Evolutionary conservation across 2,113 vertebrate species (phyloP).

Genomic region (Neolamprologus devosi): DNA sequence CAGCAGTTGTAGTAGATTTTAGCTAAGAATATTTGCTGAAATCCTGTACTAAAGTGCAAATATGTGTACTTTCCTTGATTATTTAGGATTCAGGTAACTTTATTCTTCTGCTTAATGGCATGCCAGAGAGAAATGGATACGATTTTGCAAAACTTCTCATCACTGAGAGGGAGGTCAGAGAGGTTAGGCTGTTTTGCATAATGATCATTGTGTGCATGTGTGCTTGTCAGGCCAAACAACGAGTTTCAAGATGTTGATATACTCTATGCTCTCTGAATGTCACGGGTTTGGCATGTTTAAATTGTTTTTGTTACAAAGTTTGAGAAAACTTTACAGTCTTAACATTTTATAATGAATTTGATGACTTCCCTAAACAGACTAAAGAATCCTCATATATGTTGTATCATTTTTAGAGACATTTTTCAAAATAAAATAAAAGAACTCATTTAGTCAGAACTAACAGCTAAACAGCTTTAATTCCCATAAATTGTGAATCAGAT

Average conservation of each 20-base stretch:
- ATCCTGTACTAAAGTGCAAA: background rate
- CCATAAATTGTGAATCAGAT: slow-evolving; percentile 24
- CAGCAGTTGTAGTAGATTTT: background rate
- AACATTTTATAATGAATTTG: background rate
- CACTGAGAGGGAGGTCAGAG: background rate
- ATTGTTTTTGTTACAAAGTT: background rate
- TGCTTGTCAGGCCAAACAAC: background rate
- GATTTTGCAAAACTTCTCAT: background rate
- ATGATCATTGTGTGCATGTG: background rate
- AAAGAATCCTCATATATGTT: background rate
- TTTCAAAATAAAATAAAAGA: background rate
- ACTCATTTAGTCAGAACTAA: background rate
- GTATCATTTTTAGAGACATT: background rate
- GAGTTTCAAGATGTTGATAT: background rate
- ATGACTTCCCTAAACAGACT: background rate
- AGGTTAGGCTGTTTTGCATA: background rate
- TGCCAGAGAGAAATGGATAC: background rate
- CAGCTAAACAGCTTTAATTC: background rate
- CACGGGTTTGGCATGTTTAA: background rate
- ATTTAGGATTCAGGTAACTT: background rate
- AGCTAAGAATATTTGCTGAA: background rate
- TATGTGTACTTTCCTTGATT: background rate
- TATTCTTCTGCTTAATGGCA: background rate
- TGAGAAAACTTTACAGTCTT: background rate
- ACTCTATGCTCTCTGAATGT: background rate